Evolutionary conservation across 2,888 invertebrate species (phyloP).

Genomic region (Andrena marginata): DNA sequence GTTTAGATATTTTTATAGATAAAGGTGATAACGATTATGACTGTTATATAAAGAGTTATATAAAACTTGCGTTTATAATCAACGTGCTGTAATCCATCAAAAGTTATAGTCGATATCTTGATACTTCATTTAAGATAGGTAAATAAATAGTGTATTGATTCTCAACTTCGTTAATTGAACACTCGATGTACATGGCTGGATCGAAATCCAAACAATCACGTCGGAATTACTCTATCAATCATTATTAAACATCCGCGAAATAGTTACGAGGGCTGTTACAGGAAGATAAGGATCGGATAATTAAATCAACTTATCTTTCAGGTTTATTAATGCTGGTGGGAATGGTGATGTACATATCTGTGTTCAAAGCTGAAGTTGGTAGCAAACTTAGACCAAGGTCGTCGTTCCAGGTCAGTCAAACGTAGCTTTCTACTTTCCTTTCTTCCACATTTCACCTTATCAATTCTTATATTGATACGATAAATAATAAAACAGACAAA

Average conservation of each 20-base stretch:
- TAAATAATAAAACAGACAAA: too few species aligned
- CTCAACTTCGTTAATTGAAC: too few species aligned
- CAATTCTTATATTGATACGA: too few species aligned
- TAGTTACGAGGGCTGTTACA: constrained; percentile 20
- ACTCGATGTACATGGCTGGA: constrained; percentile 1
- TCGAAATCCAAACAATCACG: constrained; percentile 46
- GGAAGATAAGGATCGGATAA: constrained; percentile 22
- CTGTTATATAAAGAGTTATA: too few species aligned
- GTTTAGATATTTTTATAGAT: too few species aligned
- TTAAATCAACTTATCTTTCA: constrained; percentile 79
- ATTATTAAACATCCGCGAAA: constrained; percentile 31
- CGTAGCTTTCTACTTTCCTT: neutral
- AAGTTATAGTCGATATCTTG: too few species aligned
- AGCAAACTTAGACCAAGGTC: constrained; percentile 94
- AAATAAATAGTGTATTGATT: too few species aligned
- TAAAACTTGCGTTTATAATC: too few species aligned
- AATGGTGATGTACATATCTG: constrained; percentile 96
- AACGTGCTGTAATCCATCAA: too few species aligned
- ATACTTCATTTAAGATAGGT: too few species aligned
- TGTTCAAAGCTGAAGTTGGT: constrained; percentile 96
- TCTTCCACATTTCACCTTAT: neutral
- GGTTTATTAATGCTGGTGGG: constrained; percentile 96
- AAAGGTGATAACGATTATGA: too few species aligned
- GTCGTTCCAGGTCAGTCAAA: constrained; percentile 86
- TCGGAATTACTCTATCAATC: constrained; percentile 12